Evolutionary conservation across 2,797 vertebrate species (phyloP), one percentile per base, ranked within the genome.

Genomic region (Sebastes elongatus): DNA sequence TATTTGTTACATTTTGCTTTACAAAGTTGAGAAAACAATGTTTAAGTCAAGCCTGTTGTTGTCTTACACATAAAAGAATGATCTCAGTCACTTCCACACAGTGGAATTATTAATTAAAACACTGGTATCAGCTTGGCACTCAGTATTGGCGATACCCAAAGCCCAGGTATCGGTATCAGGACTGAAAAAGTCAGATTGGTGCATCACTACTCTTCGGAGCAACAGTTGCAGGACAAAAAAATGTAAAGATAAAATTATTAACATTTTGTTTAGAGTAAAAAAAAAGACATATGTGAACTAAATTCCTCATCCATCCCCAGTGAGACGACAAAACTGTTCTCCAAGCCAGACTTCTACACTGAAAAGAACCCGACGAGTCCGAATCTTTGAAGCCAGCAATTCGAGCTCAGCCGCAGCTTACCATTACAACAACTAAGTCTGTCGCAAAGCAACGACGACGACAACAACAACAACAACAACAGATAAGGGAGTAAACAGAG

Each of bases 401-500:
- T 85, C 84, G 87, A 88, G 82, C 93, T 81, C 86, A 83, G 88
- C 81, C 81, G 57, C 82, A 46, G 81, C 83, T 87, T 84, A 92
- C 89, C 91, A 89, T 93, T 89, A 88, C 94, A 90, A 95, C 87
- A 87, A 80, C 71, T 65, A 78, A 62, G 81, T 77, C 84, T 76
- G 87, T 66, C 27, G 66, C 70, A 76, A 62, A 84, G 74, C 74
- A 66, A 55, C 79, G 9, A 60, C 78, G 8, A 38, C 35, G 67
- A 38, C 76, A 64, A 74, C 74, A 71, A 86, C 85, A 64, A 74
- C 74, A 71, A 86, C 85, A 94, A 92, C 86, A 85, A 86, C 73
- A 92, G 93, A 93, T 90, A 86, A 94, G 27, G 18, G 88, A 93
- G 91, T 89, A 88, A 81, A 59, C 95, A 94, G 92, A 77, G 80